These are phyloP conservation scores for Drosophila melanica DNA, from an alignment of 1,140 invertebrate genomes.

Conservation along the genomic window DNA sequence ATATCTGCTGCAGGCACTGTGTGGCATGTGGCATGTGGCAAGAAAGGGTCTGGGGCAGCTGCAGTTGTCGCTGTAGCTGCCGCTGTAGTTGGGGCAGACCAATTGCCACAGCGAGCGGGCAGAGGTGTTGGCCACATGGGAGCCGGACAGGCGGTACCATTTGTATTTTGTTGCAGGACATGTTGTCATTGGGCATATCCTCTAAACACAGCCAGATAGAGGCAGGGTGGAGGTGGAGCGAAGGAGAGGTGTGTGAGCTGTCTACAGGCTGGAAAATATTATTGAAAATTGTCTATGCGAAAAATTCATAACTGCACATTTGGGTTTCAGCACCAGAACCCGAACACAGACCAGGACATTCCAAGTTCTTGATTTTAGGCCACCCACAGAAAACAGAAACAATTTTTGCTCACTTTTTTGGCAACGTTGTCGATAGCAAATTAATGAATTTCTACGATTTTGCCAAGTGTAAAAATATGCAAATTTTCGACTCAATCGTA, in stretches of 20 bases:
- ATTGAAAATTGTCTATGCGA: conserved; percentile 63
- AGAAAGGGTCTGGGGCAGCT: background rate
- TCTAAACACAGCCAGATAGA: conserved; percentile 16
- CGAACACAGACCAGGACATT: background rate
- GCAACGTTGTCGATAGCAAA: conserved; percentile 5
- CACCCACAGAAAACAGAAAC: background rate
- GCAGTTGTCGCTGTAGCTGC: background rate
- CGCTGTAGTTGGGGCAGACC: background rate
- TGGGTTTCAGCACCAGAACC: conserved; percentile 11
- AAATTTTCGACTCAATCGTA: conserved; percentile 29
- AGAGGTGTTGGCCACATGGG: conserved; percentile 58
- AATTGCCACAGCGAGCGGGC: conserved; percentile 11
- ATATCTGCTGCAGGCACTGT: conserved; percentile 13
- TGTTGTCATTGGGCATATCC: conserved; percentile 61
- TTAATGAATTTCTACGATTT: conserved; percentile 35
- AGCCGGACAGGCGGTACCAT: conserved; percentile 44
- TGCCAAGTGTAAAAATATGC: background rate
- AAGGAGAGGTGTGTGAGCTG: background rate
- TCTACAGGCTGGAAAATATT: conserved; percentile 41
- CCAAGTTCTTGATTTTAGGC: background rate
- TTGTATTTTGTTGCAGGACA: conserved; percentile 73
- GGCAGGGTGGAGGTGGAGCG: background rate
- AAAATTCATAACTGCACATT: conserved; percentile 61
- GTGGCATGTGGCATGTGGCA: conserved; percentile 7
- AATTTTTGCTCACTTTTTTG: background rate